Evolutionary conservation across 2,797 vertebrate genomes (phyloP), one percentile per base, ranked within the genome.

Genomic region (Sebastes minor): DNA sequence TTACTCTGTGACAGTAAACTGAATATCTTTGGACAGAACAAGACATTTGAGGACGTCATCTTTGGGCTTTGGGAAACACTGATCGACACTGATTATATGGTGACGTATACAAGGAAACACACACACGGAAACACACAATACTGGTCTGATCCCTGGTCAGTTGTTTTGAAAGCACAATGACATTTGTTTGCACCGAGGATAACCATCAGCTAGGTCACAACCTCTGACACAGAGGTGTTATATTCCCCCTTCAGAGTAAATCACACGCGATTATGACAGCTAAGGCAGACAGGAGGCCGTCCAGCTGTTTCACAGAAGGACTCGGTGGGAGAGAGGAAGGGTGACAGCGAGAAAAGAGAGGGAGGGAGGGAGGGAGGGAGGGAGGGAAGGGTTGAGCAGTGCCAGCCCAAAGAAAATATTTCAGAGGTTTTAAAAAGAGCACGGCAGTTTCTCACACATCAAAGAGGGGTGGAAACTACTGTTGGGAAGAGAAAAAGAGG

Each of bases 341-440:
- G 74, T 30, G 84, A 65, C 30, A 16, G 69, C 4, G 25, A 16
- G 68, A 9, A 13, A 23, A 20, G 22, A 12, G 56, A 20, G 52
- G 38, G 35, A 38, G 46, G 7, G 14, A 18, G 52, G 11, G 13
- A 18, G 27, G 6, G 30, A 30, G 14, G n/a, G 13, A 18, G 27
- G 6, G 30, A 30, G 14, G n/a, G 12, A 10, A 9, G 49, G 13
- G 30, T 25, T 74, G 61, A 82, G 78, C n/a, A 0, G 23, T 76
- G 64, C 76, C 84, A 87, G 86, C 91, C 91, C 86, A 91, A 81
- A 82, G 83, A 88, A 92, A 92, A 93, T 73, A 88, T 87, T 90
- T 81, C 86, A 86, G 81, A 78, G 81, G 69, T 80, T 91, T 85
- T 73, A 56, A 64, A 64, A 33, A 55, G 18, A 53, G 2, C 82